Conservation (phyloP, 2,797 vertebrate species). For the Rhadinocentrus ornatus region DNA sequence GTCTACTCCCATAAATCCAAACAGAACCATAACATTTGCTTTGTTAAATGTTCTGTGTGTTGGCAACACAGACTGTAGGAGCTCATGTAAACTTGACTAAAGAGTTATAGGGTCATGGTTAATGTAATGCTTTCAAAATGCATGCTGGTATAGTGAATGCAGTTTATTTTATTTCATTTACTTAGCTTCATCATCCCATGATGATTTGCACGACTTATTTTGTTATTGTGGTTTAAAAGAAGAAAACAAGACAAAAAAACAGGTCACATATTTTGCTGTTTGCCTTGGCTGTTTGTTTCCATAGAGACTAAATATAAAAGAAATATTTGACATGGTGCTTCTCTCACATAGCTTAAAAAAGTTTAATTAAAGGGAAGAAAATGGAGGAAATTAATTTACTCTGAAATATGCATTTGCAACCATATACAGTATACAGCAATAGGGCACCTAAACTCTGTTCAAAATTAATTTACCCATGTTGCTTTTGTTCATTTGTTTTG, state of each 20-base stretch:
- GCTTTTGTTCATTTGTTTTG: too few relatives aligned
- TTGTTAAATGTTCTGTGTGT: conserved; percentile 14
- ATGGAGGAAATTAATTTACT: not conserved
- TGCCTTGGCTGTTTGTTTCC: conserved; percentile 27
- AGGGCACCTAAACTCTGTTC: too few relatives aligned
- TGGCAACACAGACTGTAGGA: conserved; percentile 15
- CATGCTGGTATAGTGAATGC: conserved; percentile 14
- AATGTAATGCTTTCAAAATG: conserved; percentile 23
- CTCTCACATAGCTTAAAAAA: conserved; percentile 2
- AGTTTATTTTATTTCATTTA: not conserved
- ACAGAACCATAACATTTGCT: conserved; percentile 8
- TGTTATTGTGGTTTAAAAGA: not conserved
- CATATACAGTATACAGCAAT: not conserved
- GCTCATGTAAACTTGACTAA: conserved; percentile 13
- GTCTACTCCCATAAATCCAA: conserved; percentile 30
- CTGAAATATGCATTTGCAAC: not conserved
- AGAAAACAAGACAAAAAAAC: not conserved
- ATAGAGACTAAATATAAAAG: conserved; percentile 42
- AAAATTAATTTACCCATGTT: too few relatives aligned
- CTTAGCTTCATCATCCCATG: not conserved
- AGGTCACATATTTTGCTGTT: conserved; percentile 3
- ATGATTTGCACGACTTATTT: conserved; percentile 18
- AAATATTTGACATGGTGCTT: conserved; percentile 13
- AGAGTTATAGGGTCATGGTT: conserved; percentile 3
- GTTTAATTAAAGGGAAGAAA: not conserved